These are phyloP conservation scores for Hylaeus anthracinus DNA, from an alignment of 1,140 invertebrate genomes.

Conservation along the genomic window DNA sequence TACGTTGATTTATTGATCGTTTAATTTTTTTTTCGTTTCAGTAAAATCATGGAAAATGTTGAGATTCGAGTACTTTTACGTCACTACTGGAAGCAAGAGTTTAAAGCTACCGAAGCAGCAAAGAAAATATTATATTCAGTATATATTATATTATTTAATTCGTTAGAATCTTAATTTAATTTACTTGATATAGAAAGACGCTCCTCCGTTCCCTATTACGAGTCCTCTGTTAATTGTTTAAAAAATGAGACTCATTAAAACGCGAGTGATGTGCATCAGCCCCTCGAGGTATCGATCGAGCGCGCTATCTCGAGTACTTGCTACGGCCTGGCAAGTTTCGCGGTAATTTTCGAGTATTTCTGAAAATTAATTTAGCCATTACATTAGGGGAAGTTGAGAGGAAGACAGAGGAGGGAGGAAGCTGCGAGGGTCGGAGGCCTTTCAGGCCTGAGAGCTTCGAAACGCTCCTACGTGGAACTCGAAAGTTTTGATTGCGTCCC, in stretches of 20 bases:
- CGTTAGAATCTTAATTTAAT: too few species aligned
- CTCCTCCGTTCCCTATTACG: neutral
- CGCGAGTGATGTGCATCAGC: neutral
- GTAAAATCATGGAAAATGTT: too few species aligned
- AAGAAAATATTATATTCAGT: too few species aligned
- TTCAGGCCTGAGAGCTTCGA: slow-evolving; percentile 29
- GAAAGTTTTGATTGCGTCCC: slow-evolving; percentile 56
- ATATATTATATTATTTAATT: too few species aligned
- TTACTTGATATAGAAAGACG: neutral
- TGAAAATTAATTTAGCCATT: slow-evolving; percentile 45
- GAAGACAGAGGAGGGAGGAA: neutral
- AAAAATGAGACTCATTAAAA: slow-evolving; percentile 42
- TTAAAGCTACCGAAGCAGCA: too few species aligned
- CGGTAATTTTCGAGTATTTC: slow-evolving; percentile 59
- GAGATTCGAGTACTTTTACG: too few species aligned
- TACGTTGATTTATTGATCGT: too few species aligned
- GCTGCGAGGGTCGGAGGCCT: slow-evolving; percentile 11
- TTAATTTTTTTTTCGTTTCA: too few species aligned
- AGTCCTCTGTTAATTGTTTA: slow-evolving; percentile 14
- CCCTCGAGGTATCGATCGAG: neutral
- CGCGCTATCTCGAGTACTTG: neutral
- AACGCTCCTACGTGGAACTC: slow-evolving; percentile 45
- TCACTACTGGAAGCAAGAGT: too few species aligned
- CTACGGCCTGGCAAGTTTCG: slow-evolving; percentile 15
- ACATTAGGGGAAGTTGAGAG: neutral